Percentiles rank a stretch among this genome's conserved stretches.
These are phyloP conservation scores for Oxyura jamaicensis DNA, from an alignment of 2,113 vertebrate genomes.

Conservation along the genomic window DNA sequence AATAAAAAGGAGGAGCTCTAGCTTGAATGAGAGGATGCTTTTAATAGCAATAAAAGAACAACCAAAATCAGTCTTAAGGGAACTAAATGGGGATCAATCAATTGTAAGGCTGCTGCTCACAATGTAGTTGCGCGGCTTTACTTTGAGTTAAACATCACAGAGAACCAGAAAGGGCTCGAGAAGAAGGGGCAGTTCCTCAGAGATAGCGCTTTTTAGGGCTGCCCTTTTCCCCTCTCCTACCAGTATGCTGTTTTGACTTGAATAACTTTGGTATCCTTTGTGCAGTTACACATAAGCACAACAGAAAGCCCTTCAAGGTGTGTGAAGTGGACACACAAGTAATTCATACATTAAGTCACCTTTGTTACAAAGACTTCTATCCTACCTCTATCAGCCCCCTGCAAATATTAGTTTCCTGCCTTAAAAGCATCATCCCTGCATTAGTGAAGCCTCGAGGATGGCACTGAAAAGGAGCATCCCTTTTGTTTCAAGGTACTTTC, in stretches of 20 bases:
- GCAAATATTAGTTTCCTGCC: background rate
- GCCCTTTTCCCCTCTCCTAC: background rate
- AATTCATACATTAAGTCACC: background rate
- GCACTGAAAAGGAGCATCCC: background rate
- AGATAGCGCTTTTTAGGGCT: background rate
- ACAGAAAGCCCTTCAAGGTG: background rate
- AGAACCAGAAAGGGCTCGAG: background rate
- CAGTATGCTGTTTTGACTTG: background rate
- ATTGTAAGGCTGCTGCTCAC: background rate
- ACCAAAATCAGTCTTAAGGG: background rate
- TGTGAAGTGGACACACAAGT: background rate
- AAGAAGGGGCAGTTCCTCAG: background rate
- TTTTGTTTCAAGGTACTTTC: background rate
- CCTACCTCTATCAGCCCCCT: background rate
- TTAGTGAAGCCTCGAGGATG: background rate
- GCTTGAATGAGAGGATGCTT: background rate
- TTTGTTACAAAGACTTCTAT: fast-evolving
- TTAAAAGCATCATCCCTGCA: fast-evolving
- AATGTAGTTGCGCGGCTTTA: background rate
- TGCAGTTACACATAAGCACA: background rate
- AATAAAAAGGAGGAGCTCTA: background rate
- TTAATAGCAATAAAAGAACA: background rate
- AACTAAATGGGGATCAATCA: too few species aligned
- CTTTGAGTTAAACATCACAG: background rate
- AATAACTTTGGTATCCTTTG: background rate